A percentile compares a stretch with the other conserved stretches of the same genome.
Conservation (phyloP, 2,797 vertebrate genomes). For the Spinibarbus caldwelli region DNA sequence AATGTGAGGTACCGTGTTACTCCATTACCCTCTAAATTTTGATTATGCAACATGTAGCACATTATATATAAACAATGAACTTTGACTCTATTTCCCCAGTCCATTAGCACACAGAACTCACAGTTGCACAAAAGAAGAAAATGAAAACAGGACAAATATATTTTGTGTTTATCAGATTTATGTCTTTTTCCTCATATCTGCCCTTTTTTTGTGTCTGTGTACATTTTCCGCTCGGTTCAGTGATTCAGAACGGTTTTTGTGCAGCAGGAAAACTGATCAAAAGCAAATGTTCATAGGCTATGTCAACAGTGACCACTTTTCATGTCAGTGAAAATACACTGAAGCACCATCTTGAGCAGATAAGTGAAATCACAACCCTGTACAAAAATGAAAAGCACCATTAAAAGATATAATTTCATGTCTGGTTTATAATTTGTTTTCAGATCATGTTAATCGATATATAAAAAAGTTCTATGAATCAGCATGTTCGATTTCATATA, state of each 20-base stretch:
- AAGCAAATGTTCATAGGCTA: conserved; percentile 15
- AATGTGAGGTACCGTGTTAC: background rate
- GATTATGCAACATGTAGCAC: conserved; percentile 18
- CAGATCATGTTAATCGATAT: background rate
- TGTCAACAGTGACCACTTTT: background rate
- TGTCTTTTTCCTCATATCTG: background rate
- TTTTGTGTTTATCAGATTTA: background rate
- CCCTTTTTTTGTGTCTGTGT: conserved; percentile 3
- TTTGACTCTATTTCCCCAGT: conserved; percentile 40
- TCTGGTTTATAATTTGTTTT: too few species aligned
- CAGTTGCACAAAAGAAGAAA: background rate
- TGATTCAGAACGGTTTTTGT: background rate
- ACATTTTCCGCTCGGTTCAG: background rate
- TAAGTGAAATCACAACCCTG: too few species aligned
- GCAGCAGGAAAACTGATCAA: conserved; percentile 9
- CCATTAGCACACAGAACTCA: conserved; percentile 38
- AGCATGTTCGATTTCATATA: background rate
- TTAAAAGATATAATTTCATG: background rate
- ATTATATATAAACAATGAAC: conserved; percentile 31
- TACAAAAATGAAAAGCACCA: too few species aligned
- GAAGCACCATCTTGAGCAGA: conserved; percentile 21
- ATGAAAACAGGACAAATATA: conserved; percentile 35
- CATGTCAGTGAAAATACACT: background rate
- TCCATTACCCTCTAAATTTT: conserved; percentile 37
- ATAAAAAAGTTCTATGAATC: background rate